Evolutionary conservation across 2,113 vertebrate species (phyloP).

Genomic region (Leucopsar rothschildi): DNA sequence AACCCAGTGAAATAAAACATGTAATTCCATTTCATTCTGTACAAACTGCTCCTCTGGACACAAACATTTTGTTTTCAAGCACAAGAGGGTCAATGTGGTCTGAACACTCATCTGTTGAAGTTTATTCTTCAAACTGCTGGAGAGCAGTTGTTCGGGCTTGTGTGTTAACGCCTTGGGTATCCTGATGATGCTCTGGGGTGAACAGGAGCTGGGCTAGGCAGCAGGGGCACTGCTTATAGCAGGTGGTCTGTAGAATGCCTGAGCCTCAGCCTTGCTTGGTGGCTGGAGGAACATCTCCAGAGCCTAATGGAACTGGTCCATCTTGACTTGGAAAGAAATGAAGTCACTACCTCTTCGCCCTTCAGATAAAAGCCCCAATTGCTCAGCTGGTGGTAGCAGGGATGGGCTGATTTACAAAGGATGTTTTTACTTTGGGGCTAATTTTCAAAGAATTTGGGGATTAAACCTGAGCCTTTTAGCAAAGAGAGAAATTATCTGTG

Average conservation of each 20-base stretch:
- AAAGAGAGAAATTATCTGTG: background rate
- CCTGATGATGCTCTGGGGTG: background rate
- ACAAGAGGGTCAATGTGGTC: background rate
- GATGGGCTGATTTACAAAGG: background rate
- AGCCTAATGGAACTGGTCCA: background rate
- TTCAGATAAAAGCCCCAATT: background rate
- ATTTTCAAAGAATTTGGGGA: background rate
- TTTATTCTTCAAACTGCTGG: background rate
- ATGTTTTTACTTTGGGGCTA: background rate
- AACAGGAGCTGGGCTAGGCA: background rate
- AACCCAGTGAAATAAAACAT: background rate
- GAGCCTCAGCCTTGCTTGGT: background rate
- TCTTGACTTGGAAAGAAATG: background rate
- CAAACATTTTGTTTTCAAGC: background rate
- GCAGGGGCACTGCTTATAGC: background rate
- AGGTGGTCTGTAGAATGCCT: background rate
- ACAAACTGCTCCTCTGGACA: background rate
- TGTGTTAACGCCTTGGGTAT: rapidly evolving
- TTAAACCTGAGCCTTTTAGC: background rate
- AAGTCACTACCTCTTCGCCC: background rate
- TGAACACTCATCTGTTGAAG: background rate
- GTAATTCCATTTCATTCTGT: background rate
- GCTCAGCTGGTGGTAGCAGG: background rate
- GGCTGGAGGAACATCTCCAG: background rate
- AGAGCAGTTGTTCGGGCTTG: background rate